phyloP scores from a whole-genome alignment of 2,113 vertebrate genomes.

The Cairina moschata region DNA sequence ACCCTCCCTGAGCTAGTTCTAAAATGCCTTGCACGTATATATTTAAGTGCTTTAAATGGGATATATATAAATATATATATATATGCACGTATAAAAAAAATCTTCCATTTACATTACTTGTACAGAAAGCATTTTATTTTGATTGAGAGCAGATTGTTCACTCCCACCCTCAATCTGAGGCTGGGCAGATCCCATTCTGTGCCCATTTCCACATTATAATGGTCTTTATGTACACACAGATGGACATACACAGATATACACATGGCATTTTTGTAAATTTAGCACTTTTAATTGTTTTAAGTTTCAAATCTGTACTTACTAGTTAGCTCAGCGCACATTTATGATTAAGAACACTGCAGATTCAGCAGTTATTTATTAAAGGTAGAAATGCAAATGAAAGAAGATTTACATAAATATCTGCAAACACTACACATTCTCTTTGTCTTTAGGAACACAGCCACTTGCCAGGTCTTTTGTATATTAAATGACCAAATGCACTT shows the following conservation, averaged over 20 bases:
- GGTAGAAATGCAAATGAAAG: conserved; percentile 28
- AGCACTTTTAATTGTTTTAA: conserved; percentile 19
- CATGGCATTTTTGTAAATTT: conserved; percentile 12
- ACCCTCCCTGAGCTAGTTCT: neutral
- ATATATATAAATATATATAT: no score
- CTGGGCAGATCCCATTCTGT: neutral
- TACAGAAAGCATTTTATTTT: conserved; percentile 47
- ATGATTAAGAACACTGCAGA: neutral
- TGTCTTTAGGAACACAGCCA: conserved; percentile 27
- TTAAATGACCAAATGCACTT: conserved; percentile 43
- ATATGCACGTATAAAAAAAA: neutral
- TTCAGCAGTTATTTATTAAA: conserved; percentile 1
- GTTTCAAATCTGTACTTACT: neutral
- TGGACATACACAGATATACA: conserved; percentile 12
- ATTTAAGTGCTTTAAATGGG: neutral
- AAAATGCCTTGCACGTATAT: neutral
- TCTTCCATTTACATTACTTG: neutral
- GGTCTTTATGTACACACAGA: conserved; percentile 46
- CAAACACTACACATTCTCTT: conserved; percentile 15
- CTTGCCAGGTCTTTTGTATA: conserved; percentile 21
- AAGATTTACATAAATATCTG: conserved; percentile 43
- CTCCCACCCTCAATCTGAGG: neutral
- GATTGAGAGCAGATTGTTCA: conserved; percentile 45
- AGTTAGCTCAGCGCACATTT: neutral
- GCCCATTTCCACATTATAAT: conserved; percentile 28